Evolutionary conservation across 2,113 vertebrate genomes (phyloP).

Genomic region (Miniopterus natalensis): DNA sequence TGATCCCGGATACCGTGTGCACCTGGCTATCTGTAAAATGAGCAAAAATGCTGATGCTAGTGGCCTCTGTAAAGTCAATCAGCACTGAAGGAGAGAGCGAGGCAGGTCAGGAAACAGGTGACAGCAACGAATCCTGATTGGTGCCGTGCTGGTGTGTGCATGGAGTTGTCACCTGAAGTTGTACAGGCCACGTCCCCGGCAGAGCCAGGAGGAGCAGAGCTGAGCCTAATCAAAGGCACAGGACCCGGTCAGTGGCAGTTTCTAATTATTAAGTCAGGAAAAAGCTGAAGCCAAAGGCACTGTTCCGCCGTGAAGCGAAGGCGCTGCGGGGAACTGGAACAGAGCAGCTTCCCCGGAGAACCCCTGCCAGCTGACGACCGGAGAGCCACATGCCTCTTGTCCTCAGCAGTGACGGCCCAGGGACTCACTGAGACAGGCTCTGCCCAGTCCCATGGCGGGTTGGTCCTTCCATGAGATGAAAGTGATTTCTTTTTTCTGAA

Average conservation of each 20-base stretch:
- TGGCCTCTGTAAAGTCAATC: background rate
- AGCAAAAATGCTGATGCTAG: background rate
- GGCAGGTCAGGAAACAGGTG: background rate
- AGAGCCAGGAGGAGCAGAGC: background rate
- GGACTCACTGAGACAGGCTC: background rate
- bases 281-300: background rate
- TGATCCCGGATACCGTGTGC: background rate
- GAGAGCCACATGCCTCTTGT: background rate
- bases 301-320: background rate
- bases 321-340: too few species aligned
- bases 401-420: background rate
- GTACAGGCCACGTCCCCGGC: background rate
- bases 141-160: background rate
- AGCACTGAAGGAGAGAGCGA: background rate
- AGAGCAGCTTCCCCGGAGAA: background rate
- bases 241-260: background rate
- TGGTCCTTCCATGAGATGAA: background rate
- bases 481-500: background rate
- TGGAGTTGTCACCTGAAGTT: background rate
- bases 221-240: background rate
- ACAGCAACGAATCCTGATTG: background rate
- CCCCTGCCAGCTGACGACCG: background rate
- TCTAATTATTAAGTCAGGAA: background rate
- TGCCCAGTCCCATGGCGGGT: background rate
- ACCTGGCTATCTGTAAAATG: background rate